Base-by-base conservation (phyloP, 2,113 vertebrate genomes). In the Pseudorhombus dupliciocellatus region DNA sequence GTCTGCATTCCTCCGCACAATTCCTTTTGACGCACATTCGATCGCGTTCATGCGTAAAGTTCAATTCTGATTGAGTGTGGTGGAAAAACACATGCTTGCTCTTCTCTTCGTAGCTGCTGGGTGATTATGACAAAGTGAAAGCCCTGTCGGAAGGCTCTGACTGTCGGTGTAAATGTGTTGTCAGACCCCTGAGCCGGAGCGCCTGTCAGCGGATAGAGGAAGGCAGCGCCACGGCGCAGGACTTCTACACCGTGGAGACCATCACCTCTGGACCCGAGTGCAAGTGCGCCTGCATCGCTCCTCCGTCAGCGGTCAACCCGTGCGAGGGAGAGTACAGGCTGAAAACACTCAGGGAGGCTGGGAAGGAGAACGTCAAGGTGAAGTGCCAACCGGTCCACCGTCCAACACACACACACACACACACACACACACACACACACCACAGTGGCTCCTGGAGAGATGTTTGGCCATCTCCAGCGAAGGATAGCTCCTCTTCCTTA, bases 81-180 rank as follows among this genome's bases (percentile, higher is more conserved):
- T 90, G 77, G 73, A 89, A 89, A 89, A 88, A 88, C 54, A 61
- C 81, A 70, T 89, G n/a, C 86, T 67, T 91, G 70, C 86, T 90
- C 85, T 93, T 92, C 75, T 83, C 84, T 92, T 91, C 88, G 83
- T 90, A 99, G 97, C 86, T 98, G 83, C 91, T 98, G 92, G 96
- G 95, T 86, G 98, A 98, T 94, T 97, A 97, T 84, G 96, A 98
- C 94, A 98, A 96, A 92, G 96, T 98, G 88, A 97, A 97, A 93
- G 96, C 96, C 0, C 93, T 98, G 82, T 96, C 97, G 0, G 96
- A 99, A 91, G 97, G 97, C 91, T 93, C 96, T 4, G 91, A 98
- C 94, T 99, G 95, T 88, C 93, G 93, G 76, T 97, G 97, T 94
- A 97, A 97, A 91, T 99, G 98, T 92, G 92, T 98, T 86, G 96